Evolutionary conservation across 2,113 vertebrate species (phyloP).

Genomic region (Prionailurus bengalensis): DNA sequence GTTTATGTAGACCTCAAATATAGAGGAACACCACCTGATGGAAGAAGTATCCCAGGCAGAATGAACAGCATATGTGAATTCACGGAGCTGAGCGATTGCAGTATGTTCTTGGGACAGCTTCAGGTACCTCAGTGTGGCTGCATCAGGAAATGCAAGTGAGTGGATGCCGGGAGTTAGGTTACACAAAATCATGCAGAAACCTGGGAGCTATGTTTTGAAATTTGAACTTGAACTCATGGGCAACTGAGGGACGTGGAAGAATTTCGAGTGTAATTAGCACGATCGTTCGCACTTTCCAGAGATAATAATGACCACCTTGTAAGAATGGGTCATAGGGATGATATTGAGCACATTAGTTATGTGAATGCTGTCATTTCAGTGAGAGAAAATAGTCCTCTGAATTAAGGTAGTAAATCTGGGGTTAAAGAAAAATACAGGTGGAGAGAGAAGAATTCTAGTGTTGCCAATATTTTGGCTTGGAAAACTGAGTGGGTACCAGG

Average conservation of each 20-base stretch:
- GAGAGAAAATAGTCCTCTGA: neutral
- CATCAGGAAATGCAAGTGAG: neutral
- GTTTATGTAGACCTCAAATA: neutral
- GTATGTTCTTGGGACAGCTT: neutral
- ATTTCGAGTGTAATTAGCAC: neutral
- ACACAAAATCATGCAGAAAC: neutral
- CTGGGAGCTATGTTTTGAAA: neutral
- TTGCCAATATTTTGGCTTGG: neutral
- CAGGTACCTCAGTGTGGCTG: neutral
- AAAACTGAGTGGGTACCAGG: neutral
- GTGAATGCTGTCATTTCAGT: neutral
- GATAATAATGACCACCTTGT: neutral
- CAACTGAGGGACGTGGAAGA: neutral
- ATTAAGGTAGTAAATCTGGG: neutral
- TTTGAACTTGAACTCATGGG: neutral
- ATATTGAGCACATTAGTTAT: too few relatives aligned
- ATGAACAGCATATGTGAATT: neutral
- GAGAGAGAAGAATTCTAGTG: neutral
- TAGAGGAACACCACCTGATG: neutral
- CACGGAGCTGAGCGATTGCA: neutral
- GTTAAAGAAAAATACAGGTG: neutral
- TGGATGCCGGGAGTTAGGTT: rapidly evolving
- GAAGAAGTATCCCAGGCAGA: neutral
- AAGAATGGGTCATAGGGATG: neutral
- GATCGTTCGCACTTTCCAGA: neutral